Conservation (phyloP, 2,888 invertebrate genomes). For the Noctua fimbriata region DNA sequence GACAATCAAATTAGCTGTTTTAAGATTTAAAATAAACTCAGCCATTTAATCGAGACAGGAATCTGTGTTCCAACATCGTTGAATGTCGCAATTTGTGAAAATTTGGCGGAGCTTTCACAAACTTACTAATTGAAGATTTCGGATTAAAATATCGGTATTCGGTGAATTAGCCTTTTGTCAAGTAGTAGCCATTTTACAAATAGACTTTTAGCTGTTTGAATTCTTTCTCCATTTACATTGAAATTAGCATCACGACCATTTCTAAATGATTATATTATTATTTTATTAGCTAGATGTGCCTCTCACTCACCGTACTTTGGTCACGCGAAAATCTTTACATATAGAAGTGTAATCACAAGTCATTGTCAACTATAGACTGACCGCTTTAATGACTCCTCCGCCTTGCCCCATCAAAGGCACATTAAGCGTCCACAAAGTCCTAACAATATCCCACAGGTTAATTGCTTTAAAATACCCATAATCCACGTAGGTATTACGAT, state of each 20-base stretch:
- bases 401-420: too few species aligned
- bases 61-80: conserved; percentile 12
- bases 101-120: neutral
- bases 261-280: neutral
- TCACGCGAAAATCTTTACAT: too few species aligned
- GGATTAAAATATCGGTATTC: conserved; percentile 2
- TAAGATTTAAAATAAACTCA: conserved; percentile 24
- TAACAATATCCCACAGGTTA: too few species aligned
- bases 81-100: conserved; percentile 15
- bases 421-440: too few species aligned
- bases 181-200: neutral
- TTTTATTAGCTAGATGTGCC: neutral
- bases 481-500: too few species aligned
- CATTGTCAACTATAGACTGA: too few species aligned
- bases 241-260: neutral
- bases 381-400: too few species aligned
- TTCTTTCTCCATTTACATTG: neutral
- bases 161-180: neutral
- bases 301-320: too few species aligned
- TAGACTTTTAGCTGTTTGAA: neutral
- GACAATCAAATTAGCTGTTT: conserved; percentile 30
- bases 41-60: conserved; percentile 18
- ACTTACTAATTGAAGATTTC: neutral
- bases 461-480: too few species aligned
- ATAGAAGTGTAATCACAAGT: too few species aligned